Conservation (phyloP, 2,113 vertebrate species). For the Nycticebus coucang region DNA sequence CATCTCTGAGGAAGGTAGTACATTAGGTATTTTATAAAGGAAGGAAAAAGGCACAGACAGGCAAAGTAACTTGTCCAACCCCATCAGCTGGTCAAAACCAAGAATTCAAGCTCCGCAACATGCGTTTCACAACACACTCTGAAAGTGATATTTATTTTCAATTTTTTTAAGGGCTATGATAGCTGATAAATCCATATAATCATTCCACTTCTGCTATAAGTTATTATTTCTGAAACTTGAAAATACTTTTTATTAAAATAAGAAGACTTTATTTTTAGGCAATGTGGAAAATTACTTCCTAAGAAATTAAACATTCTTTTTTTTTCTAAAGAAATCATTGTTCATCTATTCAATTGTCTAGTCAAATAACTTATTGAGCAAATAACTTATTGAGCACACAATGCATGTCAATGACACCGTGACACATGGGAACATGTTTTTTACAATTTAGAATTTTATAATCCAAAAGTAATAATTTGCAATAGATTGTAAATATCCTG, state of each 20-base stretch:
- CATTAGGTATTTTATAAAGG: neutral
- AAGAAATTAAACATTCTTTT: too few species aligned
- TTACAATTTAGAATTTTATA: too few species aligned
- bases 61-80: neutral
- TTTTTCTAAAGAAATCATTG: too few species aligned
- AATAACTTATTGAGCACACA: too few species aligned
- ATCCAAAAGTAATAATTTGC: too few species aligned
- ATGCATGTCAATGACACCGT: too few species aligned
- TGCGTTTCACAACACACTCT: neutral
- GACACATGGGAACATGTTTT: too few species aligned
- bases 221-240: neutral
- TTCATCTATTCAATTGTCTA: neutral
- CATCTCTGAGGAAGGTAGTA: neutral
- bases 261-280: neutral
- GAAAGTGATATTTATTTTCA: neutral
- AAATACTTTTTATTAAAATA: neutral
- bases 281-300: neutral
- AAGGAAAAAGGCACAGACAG: neutral
- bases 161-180: neutral
- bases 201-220: neutral
- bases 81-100: neutral
- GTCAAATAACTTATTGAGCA: too few species aligned
- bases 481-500: too few species aligned
- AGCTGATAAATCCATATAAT: neutral
- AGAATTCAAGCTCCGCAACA: neutral